A percentile compares a stretch with the other conserved stretches of the same genome.
Conservation (phyloP, 2,113 vertebrate genomes). For the Tiliqua scincoides region DNA sequence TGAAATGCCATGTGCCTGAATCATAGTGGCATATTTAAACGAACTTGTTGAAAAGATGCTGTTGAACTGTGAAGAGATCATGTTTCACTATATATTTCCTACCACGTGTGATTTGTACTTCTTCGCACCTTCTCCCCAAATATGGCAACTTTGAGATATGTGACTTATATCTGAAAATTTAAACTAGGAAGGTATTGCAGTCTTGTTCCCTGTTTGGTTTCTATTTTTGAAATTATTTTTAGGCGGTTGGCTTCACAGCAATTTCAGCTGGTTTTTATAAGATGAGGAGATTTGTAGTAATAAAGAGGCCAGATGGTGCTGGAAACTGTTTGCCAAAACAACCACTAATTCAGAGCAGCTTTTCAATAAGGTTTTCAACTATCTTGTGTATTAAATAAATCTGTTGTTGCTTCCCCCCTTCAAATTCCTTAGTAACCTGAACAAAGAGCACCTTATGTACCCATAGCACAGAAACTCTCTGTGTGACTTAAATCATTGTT, state of each 20-base stretch:
- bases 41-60: neutral
- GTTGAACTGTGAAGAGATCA: neutral
- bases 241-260: neutral
- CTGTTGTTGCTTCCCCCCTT: slow-evolving; percentile 8
- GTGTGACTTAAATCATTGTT: neutral
- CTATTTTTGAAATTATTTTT: slow-evolving; percentile 22
- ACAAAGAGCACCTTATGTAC: neutral
- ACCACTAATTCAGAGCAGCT: slow-evolving; percentile 9
- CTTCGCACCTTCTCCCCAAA: neutral
- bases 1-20: neutral
- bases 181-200: neutral
- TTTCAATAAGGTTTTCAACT: rapidly evolving
- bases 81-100: neutral
- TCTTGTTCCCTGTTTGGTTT: slow-evolving; percentile 13
- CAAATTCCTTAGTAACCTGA: slow-evolving; percentile 22
- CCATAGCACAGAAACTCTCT: neutral
- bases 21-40: neutral
- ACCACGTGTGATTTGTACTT: neutral
- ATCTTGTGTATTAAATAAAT: neutral
- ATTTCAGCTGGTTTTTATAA: slow-evolving; percentile 36
- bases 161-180: neutral
- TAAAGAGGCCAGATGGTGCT: neutral
- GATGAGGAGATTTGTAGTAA: slow-evolving; percentile 18
- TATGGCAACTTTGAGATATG: neutral
- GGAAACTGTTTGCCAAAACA: slow-evolving; percentile 32